Base-by-base conservation (phyloP, 2,113 vertebrate genomes). In the Azemiops feae region DNA sequence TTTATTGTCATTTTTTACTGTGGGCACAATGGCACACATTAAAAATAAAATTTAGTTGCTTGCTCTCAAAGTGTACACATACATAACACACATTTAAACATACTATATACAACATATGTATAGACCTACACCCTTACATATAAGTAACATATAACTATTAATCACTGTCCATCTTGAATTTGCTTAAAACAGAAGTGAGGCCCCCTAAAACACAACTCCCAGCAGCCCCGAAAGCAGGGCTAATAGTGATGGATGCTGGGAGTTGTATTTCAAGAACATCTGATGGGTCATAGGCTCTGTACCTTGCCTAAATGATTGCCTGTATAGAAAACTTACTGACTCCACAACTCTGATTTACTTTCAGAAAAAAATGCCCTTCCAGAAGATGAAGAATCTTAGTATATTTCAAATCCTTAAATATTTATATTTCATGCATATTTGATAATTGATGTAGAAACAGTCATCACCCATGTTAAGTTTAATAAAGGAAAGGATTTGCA, bases 401-500 rank as follows among this genome's bases (percentile, higher is more conserved):
- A 81, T 43, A 39, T 39, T 81, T 81, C 34, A 81, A 9, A 81
- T 81, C 5, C 34, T 81, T 22, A 5, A 60, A n/a, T 81, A 81
- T 81, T 81, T 39, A 94, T 92, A 89, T 94, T 93, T 89, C 92
- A 92, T 0, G 0, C 55, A 88, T 54, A 81, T 3, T 11, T 0
- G 47, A 0, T 0, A 25, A 45, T 7, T 0, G 47, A 0, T 0
- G 34, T n/a, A 22, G 27, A n/a, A 47, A 3, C 1, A 22, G 5
- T 45, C 91, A 55, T 25, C 39, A 54, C 45, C 0, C 9, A 9
- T 20, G 43, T 20, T 91, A 39, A 74, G 3, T 74, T 74, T 34
- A 52, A n/a, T 52, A 90, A 74, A 74, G 34, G 30, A 52, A 55
- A 6, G 34, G 6, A 50, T 2, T 27, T 14, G 45, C n/a, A 60